These are phyloP conservation scores for Harpalus rufipes DNA, from an alignment of 2,888 invertebrate genomes.

Conservation along the genomic window DNA sequence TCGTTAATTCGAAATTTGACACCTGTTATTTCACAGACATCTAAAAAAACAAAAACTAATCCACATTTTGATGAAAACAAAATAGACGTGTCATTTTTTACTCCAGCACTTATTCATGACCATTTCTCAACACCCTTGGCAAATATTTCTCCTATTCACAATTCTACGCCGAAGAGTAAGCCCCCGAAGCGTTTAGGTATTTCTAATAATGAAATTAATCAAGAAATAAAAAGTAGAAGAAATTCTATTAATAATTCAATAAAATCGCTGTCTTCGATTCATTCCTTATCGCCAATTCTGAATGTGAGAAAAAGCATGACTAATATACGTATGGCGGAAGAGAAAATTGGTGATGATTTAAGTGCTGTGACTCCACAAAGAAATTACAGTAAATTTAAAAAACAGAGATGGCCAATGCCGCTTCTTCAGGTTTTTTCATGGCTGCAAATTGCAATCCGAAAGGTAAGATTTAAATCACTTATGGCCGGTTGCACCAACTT, in stretches of 20 bases:
- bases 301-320: conserved; percentile 15
- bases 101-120: conserved; percentile 55
- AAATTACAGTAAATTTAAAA: conserved; percentile 46
- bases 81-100: conserved; percentile 52
- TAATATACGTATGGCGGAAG: background rate
- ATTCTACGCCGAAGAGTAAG: conserved; percentile 57
- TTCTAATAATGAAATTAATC: conserved; percentile 50
- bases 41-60: conserved; percentile 55
- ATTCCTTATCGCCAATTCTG: conserved; percentile 54
- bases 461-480: conserved; percentile 39
- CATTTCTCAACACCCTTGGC: conserved; percentile 55
- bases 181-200: conserved; percentile 16
- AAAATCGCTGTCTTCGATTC: conserved; percentile 18
- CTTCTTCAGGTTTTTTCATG: conserved; percentile 45
- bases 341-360: conserved; percentile 1
- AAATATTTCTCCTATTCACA: conserved; percentile 55
- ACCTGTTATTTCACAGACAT: conserved; percentile 13
- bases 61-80: conserved; percentile 48
- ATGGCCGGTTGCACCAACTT: too few species aligned
- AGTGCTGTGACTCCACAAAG: conserved; percentile 45
- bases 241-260: conserved; percentile 23
- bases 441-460: conserved; percentile 50
- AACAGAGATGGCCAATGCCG: conserved; percentile 40
- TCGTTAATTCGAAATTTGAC: conserved; percentile 5
- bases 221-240: conserved; percentile 26